Evolutionary conservation across 2,888 invertebrate species (phyloP).

Genomic region (Clunio marinus): DNA sequence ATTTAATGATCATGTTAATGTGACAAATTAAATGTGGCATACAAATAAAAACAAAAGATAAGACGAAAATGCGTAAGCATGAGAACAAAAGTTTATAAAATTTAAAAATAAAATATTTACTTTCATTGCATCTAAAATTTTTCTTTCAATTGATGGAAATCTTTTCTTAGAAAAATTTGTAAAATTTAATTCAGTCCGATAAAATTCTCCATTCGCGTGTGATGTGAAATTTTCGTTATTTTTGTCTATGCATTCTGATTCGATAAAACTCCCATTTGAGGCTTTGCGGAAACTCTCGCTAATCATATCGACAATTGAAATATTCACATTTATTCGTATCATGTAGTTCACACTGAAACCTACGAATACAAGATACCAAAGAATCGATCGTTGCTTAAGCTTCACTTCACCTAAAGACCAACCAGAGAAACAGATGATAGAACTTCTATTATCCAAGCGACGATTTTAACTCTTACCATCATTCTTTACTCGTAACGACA

Average conservation of each 20-base stretch:
- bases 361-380: conserved; percentile 62
- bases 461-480: background rate
- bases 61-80: too few species aligned
- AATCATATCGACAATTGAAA: conserved; percentile 66
- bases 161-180: background rate
- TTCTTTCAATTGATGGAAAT: conserved; percentile 16
- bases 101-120: conserved; percentile 14
- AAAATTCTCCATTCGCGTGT: background rate
- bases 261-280: background rate
- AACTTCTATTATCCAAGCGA: background rate
- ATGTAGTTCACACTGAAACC: conserved; percentile 68
- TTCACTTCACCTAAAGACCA: conserved; percentile 1
- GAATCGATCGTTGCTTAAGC: conserved; percentile 49
- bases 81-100: background rate
- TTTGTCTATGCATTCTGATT: conserved; percentile 10
- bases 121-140: background rate
- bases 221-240: background rate
- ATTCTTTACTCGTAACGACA: background rate
- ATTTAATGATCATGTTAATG: background rate
- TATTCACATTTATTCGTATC: conserved; percentile 63
- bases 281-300: background rate
- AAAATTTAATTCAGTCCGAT: background rate
- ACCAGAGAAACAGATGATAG: background rate
- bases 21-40: background rate
- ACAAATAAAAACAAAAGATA: background rate